A percentile compares a stretch with the other conserved stretches of the same genome.
Conservation (phyloP, 2,113 vertebrate species). For the Triplophysa dalaica region DNA sequence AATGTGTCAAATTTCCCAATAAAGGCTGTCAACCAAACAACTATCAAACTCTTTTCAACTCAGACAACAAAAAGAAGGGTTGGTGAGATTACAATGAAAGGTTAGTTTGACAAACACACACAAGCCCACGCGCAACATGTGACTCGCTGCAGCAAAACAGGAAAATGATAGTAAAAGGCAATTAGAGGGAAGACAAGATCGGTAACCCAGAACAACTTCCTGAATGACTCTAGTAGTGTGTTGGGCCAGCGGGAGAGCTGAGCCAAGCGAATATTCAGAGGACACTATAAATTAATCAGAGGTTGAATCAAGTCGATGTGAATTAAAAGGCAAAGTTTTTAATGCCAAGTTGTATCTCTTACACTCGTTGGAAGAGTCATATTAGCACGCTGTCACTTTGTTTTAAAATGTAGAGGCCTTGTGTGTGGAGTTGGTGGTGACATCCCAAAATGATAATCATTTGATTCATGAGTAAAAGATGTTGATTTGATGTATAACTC, state of each 20-base stretch:
- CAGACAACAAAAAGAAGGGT: slow-evolving; percentile 20
- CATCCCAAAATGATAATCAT: too few relatives aligned
- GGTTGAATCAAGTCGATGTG: slow-evolving; percentile 7
- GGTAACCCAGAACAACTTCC: slow-evolving; percentile 32
- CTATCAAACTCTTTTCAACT: slow-evolving; percentile 24
- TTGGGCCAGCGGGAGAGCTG: slow-evolving; percentile 17
- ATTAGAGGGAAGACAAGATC: slow-evolving; percentile 1
- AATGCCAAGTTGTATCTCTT: slow-evolving; percentile 29
- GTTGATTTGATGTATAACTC: too few relatives aligned
- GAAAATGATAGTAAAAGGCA: slow-evolving; percentile 15
- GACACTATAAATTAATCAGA: slow-evolving; percentile 32
- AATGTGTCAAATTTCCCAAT: slow-evolving; percentile 1
- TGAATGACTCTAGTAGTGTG: slow-evolving; percentile 16
- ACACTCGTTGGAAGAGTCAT: not conserved
- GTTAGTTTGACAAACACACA: not conserved
- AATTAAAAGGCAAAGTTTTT: slow-evolving; percentile 15
- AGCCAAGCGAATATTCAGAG: slow-evolving; percentile 26
- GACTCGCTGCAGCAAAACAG: not conserved
- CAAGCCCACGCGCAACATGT: not conserved
- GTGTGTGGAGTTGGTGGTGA: too few relatives aligned
- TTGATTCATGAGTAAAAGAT: too few relatives aligned
- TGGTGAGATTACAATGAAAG: slow-evolving; percentile 1
- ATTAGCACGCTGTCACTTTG: not conserved
- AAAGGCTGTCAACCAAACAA: slow-evolving; percentile 26
- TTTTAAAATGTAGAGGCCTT: not conserved